A percentile compares a stretch with the other conserved stretches of the same genome.
These are phyloP conservation scores for Onychostoma macrolepis DNA, from an alignment of 2,113 vertebrate genomes.

Conservation along the genomic window DNA sequence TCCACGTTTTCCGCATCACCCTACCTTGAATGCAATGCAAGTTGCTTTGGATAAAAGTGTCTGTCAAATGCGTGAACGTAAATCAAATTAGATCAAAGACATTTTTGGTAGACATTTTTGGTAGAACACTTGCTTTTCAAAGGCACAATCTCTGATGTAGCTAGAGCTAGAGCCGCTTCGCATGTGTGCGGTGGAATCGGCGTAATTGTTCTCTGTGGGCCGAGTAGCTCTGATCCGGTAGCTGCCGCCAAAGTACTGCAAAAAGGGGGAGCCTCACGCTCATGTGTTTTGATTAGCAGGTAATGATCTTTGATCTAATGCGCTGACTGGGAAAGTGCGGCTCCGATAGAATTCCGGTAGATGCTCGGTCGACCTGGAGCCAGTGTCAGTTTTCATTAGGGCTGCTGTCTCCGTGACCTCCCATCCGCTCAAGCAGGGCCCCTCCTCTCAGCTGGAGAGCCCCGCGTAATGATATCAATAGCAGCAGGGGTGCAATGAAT, in stretches of 20 bases:
- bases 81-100: neutral
- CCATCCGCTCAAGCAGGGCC: conserved; percentile 68
- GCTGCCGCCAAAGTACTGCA: conserved; percentile 52
- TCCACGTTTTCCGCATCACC: too few species aligned
- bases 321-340: conserved; percentile 80
- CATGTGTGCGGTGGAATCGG: neutral
- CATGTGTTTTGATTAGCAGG: conserved; percentile 82
- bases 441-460: conserved; percentile 75
- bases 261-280: conserved; percentile 64
- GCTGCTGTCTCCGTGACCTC: conserved; percentile 71
- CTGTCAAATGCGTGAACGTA: neutral
- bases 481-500: conserved; percentile 85
- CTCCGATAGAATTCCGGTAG: conserved; percentile 79
- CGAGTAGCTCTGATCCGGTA: conserved; percentile 48
- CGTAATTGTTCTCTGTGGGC: conserved; percentile 24
- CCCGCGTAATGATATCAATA: conserved; percentile 83
- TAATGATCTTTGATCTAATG: conserved; percentile 84
- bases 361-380: conserved; percentile 82
- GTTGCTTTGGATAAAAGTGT: neutral
- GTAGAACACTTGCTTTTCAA: neutral
- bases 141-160: neutral
- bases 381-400: conserved; percentile 83
- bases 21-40: too few species aligned
- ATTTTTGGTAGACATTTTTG: neutral
- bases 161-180: neutral